These are phyloP conservation scores for Idaea biselata DNA, from an alignment of 2,888 invertebrate species.

Conservation along the genomic window DNA sequence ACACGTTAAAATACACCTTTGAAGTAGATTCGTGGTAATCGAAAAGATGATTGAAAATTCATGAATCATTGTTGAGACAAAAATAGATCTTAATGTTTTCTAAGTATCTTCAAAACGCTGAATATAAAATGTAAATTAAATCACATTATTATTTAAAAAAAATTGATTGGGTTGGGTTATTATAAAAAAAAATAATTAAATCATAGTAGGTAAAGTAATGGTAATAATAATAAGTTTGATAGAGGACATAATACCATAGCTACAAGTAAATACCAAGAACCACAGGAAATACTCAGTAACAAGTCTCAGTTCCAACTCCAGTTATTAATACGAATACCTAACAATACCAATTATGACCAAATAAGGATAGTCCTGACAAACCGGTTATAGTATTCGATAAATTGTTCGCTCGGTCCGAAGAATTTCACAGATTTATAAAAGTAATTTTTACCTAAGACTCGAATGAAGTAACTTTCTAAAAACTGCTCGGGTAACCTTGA, in stretches of 20 bases:
- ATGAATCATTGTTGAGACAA: background rate
- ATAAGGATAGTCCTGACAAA: background rate
- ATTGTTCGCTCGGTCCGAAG: background rate
- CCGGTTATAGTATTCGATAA: constrained; percentile 2
- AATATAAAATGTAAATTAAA: background rate
- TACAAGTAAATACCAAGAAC: background rate
- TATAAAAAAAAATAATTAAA: too few relatives aligned
- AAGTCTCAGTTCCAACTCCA: background rate
- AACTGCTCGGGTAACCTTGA: constrained; percentile 79
- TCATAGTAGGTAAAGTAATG: background rate
- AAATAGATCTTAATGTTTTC: background rate
- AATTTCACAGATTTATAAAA: constrained; percentile 19
- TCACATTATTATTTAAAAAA: too few relatives aligned
- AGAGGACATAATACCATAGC: background rate
- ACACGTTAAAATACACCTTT: background rate
- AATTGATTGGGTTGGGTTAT: too few relatives aligned
- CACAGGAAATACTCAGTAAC: background rate
- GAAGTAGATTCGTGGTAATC: background rate
- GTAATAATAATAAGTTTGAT: background rate
- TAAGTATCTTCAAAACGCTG: background rate
- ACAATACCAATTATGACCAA: background rate
- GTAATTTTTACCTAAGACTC: constrained; percentile 59
- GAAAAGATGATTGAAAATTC: background rate
- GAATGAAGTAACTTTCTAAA: constrained; percentile 79
- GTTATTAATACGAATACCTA: background rate